Evolutionary conservation across 2,888 invertebrate species (phyloP), one percentile per base, ranked within the genome.

Genomic region (Pycnomerus fuliginosus): DNA sequence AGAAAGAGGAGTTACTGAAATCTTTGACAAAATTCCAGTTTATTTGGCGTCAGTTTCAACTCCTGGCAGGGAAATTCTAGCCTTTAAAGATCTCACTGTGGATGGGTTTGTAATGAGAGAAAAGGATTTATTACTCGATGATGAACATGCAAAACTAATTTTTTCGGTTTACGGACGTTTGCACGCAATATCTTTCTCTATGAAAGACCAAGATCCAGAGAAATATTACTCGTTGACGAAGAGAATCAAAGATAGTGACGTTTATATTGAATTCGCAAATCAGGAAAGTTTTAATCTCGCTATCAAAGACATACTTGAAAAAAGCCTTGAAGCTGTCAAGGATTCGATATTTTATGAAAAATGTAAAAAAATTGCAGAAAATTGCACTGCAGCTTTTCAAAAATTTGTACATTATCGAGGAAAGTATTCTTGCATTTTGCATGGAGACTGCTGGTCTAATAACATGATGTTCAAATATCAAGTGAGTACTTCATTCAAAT

Each of bases 61-160:
- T 8, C 2, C 4, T 2, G 13, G n/a, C 8, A 12, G 15, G 2
- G 35, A 35, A 25, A 24, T 24, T n/a, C 24, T 35, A 2, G 35
- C 12, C 3, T 15, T 35, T 4, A 13, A 35, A 10, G 35, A 35
- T 15, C 7, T 35, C n/a, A 35, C 35, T 3, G 2, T n/a, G 3
- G 2, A 12, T 2, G 25, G 25, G 15, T 35, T 35, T 13, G n/a
- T 8, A 15, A 14, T 35, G n/a, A 24, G 25, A 12, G 35, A 35
- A 5, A 22, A 3, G 3, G 11, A 17, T 11, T 17, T 33, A 22
- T 8, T 22, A 3, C 14, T 33, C 2, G 23, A 33, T 22, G 5
- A 33, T n/a, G 33, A 33, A 22, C 33, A 33, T 20, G 33, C 33
- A 5, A 17, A 15, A 2, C 15, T 33, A 7, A 33, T 33, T 22